Evolutionary conservation across 1,140 invertebrate genomes (phyloP).

Genomic region (Magallana ariakensis): DNA sequence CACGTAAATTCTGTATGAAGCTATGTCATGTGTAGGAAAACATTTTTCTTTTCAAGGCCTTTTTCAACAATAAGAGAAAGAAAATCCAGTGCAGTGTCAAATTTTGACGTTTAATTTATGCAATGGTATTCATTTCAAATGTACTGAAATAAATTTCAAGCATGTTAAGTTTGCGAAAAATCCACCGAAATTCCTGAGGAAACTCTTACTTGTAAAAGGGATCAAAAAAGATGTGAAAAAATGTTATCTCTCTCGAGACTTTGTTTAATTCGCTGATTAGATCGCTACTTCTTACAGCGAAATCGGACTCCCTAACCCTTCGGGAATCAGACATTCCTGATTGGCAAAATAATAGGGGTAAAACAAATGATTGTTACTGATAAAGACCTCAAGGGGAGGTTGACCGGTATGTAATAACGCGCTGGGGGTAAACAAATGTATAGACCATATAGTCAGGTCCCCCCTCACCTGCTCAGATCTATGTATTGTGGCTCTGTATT

Average conservation of each 20-base stretch:
- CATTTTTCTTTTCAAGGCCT: no score
- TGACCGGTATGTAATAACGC: constrained; percentile 13
- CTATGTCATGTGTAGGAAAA: no score
- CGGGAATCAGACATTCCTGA: constrained; percentile 18
- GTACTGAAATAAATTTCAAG: constrained; percentile 24
- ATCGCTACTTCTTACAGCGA: constrained; percentile 16
- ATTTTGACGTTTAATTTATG: neutral
- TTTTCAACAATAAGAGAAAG: no score
- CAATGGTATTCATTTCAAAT: neutral
- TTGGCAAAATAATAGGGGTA: constrained; percentile 36
- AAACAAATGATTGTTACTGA: constrained; percentile 38
- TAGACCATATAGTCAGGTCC: neutral
- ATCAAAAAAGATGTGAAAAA: constrained; percentile 26
- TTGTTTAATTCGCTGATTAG: constrained; percentile 32
- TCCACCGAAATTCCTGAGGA: neutral
- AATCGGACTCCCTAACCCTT: constrained; percentile 28
- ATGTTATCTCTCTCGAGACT: constrained; percentile 23
- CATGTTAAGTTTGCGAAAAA: neutral
- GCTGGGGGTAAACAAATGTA: constrained; percentile 31
- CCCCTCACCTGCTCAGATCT: constrained; percentile 9
- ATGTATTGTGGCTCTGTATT: constrained; percentile 24
- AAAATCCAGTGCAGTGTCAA: neutral
- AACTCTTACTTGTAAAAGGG: constrained; percentile 8
- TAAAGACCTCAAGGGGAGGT: constrained; percentile 32
- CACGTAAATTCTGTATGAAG: no score